Base-by-base conservation (phyloP, 2,888 invertebrate species). In the Pocota personata region DNA sequence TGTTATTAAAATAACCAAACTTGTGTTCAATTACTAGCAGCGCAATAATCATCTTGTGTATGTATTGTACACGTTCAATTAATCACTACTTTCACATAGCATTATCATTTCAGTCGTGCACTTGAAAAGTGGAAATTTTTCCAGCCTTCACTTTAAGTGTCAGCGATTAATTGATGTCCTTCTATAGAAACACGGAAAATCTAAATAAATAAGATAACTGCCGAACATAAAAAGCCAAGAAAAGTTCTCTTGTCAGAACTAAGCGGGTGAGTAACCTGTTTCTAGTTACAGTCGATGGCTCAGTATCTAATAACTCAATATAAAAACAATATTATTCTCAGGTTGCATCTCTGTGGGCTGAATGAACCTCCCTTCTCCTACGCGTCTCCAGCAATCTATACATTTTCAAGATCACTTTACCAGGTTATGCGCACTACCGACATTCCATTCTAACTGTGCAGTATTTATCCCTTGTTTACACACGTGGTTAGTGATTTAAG, bases 361-460 rank as follows among this genome's bases (percentile, higher is more conserved):
- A 4, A 7, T 19, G 19, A 24, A 52, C 14, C 6, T 37, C 3
- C 4, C 12, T 10, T 10, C 52, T 19, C 66, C 14, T 19, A n/a
- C 50, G 27, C 19, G 10, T 5, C 32, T 8, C 35, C 43, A 43
- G 32, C 57, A 2, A 10, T 40, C 14, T 35, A 7, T 64, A 32
- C 16, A 19, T 79, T 79, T 71, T 79, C 75, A 79, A 84, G 75
- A 84, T 79, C 84, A 75, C 32, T 58, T 55, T 32, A 69, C 50
- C 62, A 55, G 46, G 37, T 64, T 67, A 52, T 77, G 27, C 19
- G 48, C 58, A 57, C 30, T 52, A 50, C 16, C 52, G 55, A 78
- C 67, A 83, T 78, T 67, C 78, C 43, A 55, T 72, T 66, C 55
- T 69, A 16, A 40, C 64, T 16, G 62, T 62, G 16, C 16, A 35